These are phyloP conservation scores for Butorides virescens DNA, from an alignment of 2,113 vertebrate species.

Conservation along the genomic window DNA sequence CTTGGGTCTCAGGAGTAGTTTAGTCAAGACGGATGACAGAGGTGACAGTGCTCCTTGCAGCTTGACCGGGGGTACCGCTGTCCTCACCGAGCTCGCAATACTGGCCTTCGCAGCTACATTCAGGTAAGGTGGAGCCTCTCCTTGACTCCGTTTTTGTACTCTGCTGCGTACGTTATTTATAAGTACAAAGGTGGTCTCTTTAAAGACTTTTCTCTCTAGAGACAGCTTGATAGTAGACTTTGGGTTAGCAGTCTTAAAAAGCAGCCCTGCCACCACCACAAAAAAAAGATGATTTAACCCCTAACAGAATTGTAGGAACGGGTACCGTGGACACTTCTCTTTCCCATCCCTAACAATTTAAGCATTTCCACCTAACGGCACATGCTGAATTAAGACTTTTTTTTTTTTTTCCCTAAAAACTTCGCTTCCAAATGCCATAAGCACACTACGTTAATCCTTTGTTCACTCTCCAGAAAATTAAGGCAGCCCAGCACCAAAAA, in stretches of 20 bases:
- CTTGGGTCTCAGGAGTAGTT: not conserved
- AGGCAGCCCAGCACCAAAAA: slow-evolving; percentile 30
- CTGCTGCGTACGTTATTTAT: slow-evolving; percentile 26
- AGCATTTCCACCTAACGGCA: not conserved
- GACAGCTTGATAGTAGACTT: slow-evolving; percentile 1
- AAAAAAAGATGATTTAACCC: not conserved
- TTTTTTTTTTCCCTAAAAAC: not conserved
- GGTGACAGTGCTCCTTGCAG: not conserved
- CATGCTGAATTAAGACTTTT: not conserved
- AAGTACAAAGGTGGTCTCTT: slow-evolving; percentile 28
- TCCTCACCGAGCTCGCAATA: not conserved
- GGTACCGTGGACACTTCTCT: not conserved
- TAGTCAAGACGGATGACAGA: not conserved
- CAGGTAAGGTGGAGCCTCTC: slow-evolving; percentile 1
- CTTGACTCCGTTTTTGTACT: slow-evolving; percentile 20
- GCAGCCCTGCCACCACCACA: not conserved
- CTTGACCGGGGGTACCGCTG: not conserved
- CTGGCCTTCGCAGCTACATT: accelerated
- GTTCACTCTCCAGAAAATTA: slow-evolving; percentile 37
- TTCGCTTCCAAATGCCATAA: not conserved
- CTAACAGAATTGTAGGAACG: not conserved
- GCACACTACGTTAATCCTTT: not conserved
- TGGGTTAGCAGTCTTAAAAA: slow-evolving; percentile 27
- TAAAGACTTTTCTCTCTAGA: slow-evolving; percentile 12
- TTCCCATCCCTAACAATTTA: not conserved